phyloP scores from a whole-genome alignment of 1,140 invertebrate species.

The Cydia amplana region DNA sequence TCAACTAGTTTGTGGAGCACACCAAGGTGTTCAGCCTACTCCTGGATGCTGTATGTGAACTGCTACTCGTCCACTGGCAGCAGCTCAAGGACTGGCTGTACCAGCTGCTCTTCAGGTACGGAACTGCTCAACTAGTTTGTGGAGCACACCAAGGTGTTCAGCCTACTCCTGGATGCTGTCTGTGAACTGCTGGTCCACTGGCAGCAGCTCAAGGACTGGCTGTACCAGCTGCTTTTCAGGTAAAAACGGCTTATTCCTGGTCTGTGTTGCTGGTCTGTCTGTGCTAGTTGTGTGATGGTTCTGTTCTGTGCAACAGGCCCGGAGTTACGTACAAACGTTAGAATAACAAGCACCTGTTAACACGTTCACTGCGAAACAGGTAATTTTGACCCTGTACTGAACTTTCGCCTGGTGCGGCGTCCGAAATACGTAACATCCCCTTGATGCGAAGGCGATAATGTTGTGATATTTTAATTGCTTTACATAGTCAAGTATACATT shows the following conservation, averaged over 20 bases:
- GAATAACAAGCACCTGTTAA: constrained; percentile 46
- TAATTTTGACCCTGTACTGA: too few relatives aligned
- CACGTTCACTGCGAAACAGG: too few relatives aligned
- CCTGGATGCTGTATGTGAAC: constrained; percentile 93
- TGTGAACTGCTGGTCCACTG: not conserved
- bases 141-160: constrained; percentile 85
- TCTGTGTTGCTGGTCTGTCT: too few relatives aligned
- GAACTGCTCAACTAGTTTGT: not conserved
- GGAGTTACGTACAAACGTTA: too few relatives aligned
- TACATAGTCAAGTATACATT: too few relatives aligned
- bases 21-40: constrained; percentile 97
- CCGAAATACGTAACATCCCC: too few relatives aligned
- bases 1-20: constrained; percentile 98
- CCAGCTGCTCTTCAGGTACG: constrained; percentile 79
- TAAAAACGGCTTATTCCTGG: too few relatives aligned
- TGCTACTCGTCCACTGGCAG: constrained; percentile 89
- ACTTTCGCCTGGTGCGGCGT: too few relatives aligned
- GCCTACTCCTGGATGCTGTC: constrained; percentile 91
- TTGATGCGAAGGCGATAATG: too few relatives aligned
- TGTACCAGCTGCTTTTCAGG: constrained; percentile 85
- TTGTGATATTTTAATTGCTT: too few relatives aligned
- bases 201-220: constrained; percentile 84
- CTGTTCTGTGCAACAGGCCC: too few relatives aligned
- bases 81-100: constrained; percentile 96
- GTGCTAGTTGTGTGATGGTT: too few relatives aligned